Base-by-base conservation (phyloP, 2,797 vertebrate genomes). In the Kryptolebias ocellatus region DNA sequence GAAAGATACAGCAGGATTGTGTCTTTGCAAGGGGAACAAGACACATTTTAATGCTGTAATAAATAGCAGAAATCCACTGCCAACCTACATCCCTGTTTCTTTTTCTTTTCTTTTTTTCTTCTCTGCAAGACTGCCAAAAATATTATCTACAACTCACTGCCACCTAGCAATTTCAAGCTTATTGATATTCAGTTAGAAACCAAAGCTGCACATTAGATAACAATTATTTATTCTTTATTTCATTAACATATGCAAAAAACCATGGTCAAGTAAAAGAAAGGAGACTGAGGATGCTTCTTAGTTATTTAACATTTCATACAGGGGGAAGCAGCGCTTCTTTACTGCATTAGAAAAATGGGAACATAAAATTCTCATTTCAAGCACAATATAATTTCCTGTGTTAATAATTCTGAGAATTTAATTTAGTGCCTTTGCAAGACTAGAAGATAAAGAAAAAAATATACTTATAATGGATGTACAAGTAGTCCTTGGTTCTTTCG, bases 1-100 rank as follows among this genome's bases (percentile, higher is more conserved):
- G 71, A 75, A 80, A 78, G 81, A 76, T 77, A 71, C 58, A 55
- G 60, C 66, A 54, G 44, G 69, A 76, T 72, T 76, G 56, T 58
- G 64, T 66, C 80, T 74, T 80, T 66, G 58, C 53, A 62, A 65
- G 57, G 62, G 44, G 46, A 72, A 60, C 29, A 68, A 76, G 71
- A 76, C 57, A 83, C 51, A 75, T 79, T 86, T 85, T 70, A 74
- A 77, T 24, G 39, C 31, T 37, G 56, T 61, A 72, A 76, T 86
- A 84, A 83, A 87, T 57, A 84, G 67, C 61, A 76, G 68, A 78
- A 71, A 79, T 64, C 62, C 61, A 20, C 74, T 75, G 29, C 58
- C 60, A 80, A 81, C 70, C 63, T 62, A 34, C 8, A 71, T 55
- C 15, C 39, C 34, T 12, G 5, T 45, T 27, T 74, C 71, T 42